These are phyloP conservation scores for Eonycteris spelaea DNA, from an alignment of 2,113 vertebrate species.

Conservation along the genomic window DNA sequence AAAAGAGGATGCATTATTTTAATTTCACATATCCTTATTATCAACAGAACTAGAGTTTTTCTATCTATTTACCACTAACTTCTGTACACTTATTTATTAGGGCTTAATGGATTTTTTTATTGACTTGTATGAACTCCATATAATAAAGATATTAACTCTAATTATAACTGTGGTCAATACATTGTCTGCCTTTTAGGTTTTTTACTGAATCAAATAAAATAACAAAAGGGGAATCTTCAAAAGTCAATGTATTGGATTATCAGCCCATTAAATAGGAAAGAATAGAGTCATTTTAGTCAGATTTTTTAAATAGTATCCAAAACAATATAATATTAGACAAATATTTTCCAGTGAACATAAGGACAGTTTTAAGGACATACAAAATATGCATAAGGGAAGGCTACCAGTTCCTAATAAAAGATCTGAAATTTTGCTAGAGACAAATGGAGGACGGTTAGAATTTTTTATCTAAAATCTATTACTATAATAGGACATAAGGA, in stretches of 20 bases:
- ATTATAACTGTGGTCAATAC: not conserved
- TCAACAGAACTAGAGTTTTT: not conserved
- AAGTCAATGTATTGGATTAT: not conserved
- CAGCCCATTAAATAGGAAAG: not conserved
- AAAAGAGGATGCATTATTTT: not conserved
- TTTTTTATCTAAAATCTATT: not conserved
- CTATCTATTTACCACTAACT: not conserved
- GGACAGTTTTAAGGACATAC: not conserved
- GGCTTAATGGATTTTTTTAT: not conserved
- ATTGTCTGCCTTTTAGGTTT: not conserved
- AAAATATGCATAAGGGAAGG: not conserved
- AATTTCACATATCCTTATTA: constrained; percentile 29
- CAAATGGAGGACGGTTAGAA: not conserved
- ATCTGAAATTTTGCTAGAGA: constrained; percentile 2
- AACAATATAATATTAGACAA: not conserved
- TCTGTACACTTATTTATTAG: not conserved
- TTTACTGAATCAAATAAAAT: constrained; percentile 8
- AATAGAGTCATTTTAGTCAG: not conserved
- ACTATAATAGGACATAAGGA: not conserved
- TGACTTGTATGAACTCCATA: not conserved
- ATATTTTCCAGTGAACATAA: not conserved
- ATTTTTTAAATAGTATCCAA: constrained; percentile 14
- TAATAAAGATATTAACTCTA: constrained; percentile 8
- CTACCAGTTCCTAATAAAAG: not conserved
- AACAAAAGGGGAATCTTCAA: constrained; percentile 12